Conservation (phyloP, 2,113 vertebrate species). For the Herpailurus yagouaroundi region DNA sequence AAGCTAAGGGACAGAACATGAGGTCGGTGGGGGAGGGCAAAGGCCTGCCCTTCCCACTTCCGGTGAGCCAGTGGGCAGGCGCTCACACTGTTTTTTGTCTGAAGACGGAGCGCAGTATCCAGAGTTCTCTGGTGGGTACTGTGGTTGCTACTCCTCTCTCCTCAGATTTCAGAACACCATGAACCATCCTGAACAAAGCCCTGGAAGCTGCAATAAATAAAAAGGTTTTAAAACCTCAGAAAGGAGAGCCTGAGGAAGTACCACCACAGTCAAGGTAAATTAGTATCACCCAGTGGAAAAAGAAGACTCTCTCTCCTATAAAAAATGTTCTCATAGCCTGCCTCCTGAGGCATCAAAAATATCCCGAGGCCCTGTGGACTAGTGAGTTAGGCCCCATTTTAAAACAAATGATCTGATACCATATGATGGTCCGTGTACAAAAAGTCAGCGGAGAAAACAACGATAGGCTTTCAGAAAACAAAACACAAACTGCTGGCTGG, state of each 20-base stretch:
- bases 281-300: constrained; percentile 29
- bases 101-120: not conserved
- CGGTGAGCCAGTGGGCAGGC: not conserved
- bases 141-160: not conserved
- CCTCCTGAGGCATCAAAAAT: not conserved
- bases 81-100: not conserved
- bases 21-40: not conserved
- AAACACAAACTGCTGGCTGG: not conserved
- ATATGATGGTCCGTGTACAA: not conserved
- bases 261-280: constrained; percentile 10
- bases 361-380: not conserved
- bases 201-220: constrained; percentile 31
- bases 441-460: constrained; percentile 4
- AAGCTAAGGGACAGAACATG: not conserved
- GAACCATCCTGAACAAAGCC: constrained; percentile 46
- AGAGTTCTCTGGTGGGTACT: not conserved
- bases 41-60: not conserved
- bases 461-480: constrained; percentile 7
- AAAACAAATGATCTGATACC: constrained; percentile 52
- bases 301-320: not conserved
- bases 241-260: constrained; percentile 31
- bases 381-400: not conserved
- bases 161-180: not conserved
- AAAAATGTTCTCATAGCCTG: not conserved
- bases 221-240: constrained; percentile 52